Base-by-base conservation (phyloP, 1,140 invertebrate species). In the Maniola jurtina region DNA sequence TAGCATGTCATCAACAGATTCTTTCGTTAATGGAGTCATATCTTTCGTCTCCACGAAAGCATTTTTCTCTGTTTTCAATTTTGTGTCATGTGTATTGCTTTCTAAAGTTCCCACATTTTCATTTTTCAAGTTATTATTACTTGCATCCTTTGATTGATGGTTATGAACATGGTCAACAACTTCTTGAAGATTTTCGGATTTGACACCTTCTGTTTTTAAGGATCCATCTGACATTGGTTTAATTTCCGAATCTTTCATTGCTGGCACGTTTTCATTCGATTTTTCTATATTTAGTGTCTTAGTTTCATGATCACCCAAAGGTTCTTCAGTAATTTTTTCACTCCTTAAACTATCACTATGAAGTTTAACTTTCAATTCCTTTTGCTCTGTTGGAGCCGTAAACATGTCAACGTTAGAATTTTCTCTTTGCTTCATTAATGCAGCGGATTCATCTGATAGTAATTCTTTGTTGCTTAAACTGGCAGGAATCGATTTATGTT, bases 271-370 rank as follows among this genome's bases (percentile, higher is more conserved):
- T 9, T 47, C 40, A 13, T 56, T 35, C 10, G 33, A 34, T n/a
- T 15, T 38, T 34, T 64, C 9, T 10, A 25, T n/a, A 16, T 56
- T 35, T 56, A 6, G 10, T 55, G n/a, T 25, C 55, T 63, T 47
- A 11, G 7, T 56, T 14, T 33, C n/a, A 34, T 60, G 61, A 36
- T 16, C 8, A 15, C 11, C 33, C 5, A 56, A 45, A n/a, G 42
- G 40, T 8, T 63, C 14, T 58, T 14, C 9, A 47, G 33, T 7
- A 15, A 14, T 13, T 15, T 47, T 59, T 16, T 66, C 45, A 55
- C 52, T 57, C 25, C 9, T 68, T 38, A 77, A 63, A 63, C 61
- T 77, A 6, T 77, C 75, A 54, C 75, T 74, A 40, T 64, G 70
- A 57, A 77, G 66, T 54, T 69, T 38, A 40, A 72, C 56, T 57